Base-by-base conservation (phyloP, 1,140 invertebrate genomes). In the Lasioglossum albipes region DNA sequence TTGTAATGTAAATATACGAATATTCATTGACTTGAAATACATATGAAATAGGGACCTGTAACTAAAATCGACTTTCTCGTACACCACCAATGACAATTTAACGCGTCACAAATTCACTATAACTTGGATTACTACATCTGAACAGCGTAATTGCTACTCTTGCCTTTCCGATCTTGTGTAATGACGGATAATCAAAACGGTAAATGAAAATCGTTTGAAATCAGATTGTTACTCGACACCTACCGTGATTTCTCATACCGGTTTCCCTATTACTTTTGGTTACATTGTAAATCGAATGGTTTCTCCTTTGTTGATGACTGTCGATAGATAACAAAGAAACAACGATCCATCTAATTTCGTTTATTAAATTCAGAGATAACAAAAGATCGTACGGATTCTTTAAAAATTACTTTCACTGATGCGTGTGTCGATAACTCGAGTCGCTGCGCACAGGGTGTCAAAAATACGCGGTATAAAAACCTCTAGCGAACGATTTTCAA, bases 371-470 rank as follows among this genome's bases (percentile, higher is more conserved):
- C 2, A 57, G 4, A 57, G 52, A 76, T 59, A 57, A 57, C 27
- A 31, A 36, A 69, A 45, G 45, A 59, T 22, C 69, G 69, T 16
- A 59, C 3, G 36, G 41, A 45, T 66, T 27, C n/a, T 20, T 22
- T 27, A 36, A 54, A 61, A 70, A 77, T 77, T 22, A 4, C 54
- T 70, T 77, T 77, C 66, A 61, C 67, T n/a, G 22, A 12, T 27
- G 41, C 5, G n/a, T 16, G 1, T 68, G 74, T 41, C 13, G 16
- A 76, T 70, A 45, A 13, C 31, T 22, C n/a, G 2, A 7, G 16
- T n/a, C 27, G n/a, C 52, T 52, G 16, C 20, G 12, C 12, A 2
- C 9, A 31, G 4, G 9, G 18, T 41, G 18, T 65, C 41, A 7
- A 22, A 65, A 41, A 65, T 65, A 20, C 31, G 2, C 13, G 16